Evolutionary conservation across 2,888 invertebrate genomes (phyloP).

Genomic region (Aricia artaxerxes): DNA sequence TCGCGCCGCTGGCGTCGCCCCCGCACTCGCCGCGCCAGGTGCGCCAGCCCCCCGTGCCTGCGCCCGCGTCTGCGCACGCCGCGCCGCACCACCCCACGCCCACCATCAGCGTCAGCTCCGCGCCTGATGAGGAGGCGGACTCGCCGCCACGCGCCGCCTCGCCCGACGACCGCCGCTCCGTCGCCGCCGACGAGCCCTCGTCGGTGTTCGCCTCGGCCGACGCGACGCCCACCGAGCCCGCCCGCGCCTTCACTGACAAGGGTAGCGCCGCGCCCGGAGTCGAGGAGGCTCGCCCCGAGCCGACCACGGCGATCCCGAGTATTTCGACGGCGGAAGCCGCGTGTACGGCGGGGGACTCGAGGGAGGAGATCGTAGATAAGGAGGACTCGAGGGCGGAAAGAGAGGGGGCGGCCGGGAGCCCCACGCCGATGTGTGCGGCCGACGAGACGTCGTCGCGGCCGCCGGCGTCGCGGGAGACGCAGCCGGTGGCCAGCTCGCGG

Average conservation of each 20-base stretch:
- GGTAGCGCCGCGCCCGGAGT: neutral
- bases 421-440: slow-evolving; percentile 34
- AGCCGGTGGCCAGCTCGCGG: neutral
- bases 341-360: slow-evolving; percentile 41
- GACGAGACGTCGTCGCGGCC: slow-evolving; percentile 35
- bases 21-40: slow-evolving; percentile 65
- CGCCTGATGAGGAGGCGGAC: slow-evolving; percentile 80
- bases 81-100: slow-evolving; percentile 74
- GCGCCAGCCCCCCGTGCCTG: slow-evolving; percentile 52
- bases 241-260: slow-evolving; percentile 47
- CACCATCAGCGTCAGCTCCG: slow-evolving; percentile 87
- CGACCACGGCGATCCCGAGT: slow-evolving; percentile 45
- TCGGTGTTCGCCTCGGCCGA: slow-evolving; percentile 73
- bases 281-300: slow-evolving; percentile 47
- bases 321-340: slow-evolving; percentile 46
- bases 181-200: slow-evolving; percentile 69
- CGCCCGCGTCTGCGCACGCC: slow-evolving; percentile 55
- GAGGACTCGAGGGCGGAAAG: slow-evolving; percentile 41
- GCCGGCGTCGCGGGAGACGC: slow-evolving; percentile 17
- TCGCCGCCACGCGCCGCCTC: slow-evolving; percentile 56
- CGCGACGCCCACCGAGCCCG: slow-evolving; percentile 65
- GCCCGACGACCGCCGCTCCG: slow-evolving; percentile 63
- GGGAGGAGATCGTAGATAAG: slow-evolving; percentile 45
- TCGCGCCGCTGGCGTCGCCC: slow-evolving; percentile 74
- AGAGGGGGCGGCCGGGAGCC: slow-evolving; percentile 23